These are phyloP conservation scores for Cherax destructor DNA, from an alignment of 1,140 invertebrate species.

Conservation along the genomic window DNA sequence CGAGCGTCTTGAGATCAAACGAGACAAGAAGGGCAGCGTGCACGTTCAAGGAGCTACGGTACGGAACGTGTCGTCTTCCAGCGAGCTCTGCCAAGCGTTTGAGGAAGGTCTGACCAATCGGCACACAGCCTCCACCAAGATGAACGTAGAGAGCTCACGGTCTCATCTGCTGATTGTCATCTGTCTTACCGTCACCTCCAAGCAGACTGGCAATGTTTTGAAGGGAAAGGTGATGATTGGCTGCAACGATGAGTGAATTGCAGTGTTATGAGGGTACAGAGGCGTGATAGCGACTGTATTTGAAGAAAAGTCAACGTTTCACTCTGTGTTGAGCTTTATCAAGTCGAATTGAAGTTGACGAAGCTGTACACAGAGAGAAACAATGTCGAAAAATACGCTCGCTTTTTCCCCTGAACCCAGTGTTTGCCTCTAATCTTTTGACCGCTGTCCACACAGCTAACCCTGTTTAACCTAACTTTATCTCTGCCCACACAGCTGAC, in stretches of 20 bases:
- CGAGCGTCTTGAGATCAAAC: constrained; percentile 76
- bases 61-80: constrained; percentile 74
- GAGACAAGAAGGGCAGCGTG: constrained; percentile 78
- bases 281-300: too few species aligned
- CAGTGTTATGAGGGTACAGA: too few species aligned
- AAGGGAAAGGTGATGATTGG: constrained; percentile 75
- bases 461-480: too few species aligned
- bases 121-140: constrained; percentile 78
- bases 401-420: background rate
- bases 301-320: too few species aligned
- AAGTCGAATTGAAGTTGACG: too few species aligned
- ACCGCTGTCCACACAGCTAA: too few species aligned
- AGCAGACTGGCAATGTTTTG: constrained; percentile 76
- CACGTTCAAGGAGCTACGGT: constrained; percentile 76
- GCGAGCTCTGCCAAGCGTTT: constrained; percentile 76
- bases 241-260: too few species aligned
- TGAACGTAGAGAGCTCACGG: constrained; percentile 79
- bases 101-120: constrained; percentile 76
- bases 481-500: constrained; percentile 77
- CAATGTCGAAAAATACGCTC: background rate
- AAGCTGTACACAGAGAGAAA: too few species aligned
- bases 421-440: too few species aligned
- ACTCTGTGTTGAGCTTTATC: too few species aligned
- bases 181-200: constrained; percentile 76
- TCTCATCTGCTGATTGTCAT: constrained; percentile 79